A percentile compares a stretch with the other conserved stretches of the same genome.
Evolutionary conservation across 2,113 vertebrate genomes (phyloP).

Genomic region (Gymnarchus niloticus): DNA sequence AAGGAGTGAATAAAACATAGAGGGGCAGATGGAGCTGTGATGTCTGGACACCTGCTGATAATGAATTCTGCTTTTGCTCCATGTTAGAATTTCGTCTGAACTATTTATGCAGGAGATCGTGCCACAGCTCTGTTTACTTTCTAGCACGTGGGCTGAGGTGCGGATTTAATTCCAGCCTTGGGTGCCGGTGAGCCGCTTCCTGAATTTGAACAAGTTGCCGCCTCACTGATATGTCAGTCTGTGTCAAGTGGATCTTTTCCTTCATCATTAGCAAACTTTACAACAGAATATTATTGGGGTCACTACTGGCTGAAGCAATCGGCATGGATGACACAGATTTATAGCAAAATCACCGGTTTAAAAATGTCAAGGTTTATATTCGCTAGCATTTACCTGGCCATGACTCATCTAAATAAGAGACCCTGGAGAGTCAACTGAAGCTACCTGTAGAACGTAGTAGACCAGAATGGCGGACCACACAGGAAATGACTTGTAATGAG

Average conservation of each 20-base stretch:
- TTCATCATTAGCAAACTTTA: too few relatives aligned
- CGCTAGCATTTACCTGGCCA: background rate
- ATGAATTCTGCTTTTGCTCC: slow-evolving; percentile 6
- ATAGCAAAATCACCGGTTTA: background rate
- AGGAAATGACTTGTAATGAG: background rate
- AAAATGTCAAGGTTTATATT: background rate
- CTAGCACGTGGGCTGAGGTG: background rate
- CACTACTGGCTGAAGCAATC: background rate
- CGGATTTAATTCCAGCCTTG: slow-evolving; percentile 1
- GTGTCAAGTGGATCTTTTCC: background rate
- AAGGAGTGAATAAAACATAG: background rate
- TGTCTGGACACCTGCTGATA: slow-evolving; percentile 5
- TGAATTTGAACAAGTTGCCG: background rate
- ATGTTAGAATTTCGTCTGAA: slow-evolving; percentile 2
- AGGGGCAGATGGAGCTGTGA: slow-evolving; percentile 7
- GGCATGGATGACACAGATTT: background rate
- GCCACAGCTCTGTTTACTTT: background rate
- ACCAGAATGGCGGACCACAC: background rate
- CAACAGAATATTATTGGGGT: background rate
- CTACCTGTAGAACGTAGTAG: background rate
- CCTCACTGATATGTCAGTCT: background rate
- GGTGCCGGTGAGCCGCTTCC: slow-evolving; percentile 1
- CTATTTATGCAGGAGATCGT: background rate
- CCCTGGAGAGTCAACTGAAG: background rate
- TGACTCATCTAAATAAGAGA: background rate